Evolutionary conservation across 1,140 invertebrate species (phyloP), one percentile per base, ranked within the genome.

Genomic region (Temnothorax longispinosus): DNA sequence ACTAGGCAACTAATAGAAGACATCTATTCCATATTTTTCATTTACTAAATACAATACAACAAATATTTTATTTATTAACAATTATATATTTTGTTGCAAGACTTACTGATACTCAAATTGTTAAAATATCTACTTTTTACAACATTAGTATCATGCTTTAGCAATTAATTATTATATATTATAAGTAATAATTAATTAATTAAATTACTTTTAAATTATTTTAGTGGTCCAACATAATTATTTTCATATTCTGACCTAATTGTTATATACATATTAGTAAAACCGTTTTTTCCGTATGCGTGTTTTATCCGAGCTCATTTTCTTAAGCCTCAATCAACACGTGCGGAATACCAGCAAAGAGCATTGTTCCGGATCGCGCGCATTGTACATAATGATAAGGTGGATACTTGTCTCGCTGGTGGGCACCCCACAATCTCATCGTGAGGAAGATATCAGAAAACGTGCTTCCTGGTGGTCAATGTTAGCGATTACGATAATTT

Each of bases 401-500:
- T 10, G n/a, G 13, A 60, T 35, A 52, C 1, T 77, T 77, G 35
- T 65, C 15, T 41, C n/a, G 7, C 6, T 67, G n/a, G 38, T 67
- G 18, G n/a, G 1, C 64, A 3, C n/a, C 27, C 1, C 44, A 13
- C 7, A 65, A 65, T 67, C n/a, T 41, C 27, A 54, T 74, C 32
- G 7, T 41, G n/a, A 35, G 10, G 3, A 62, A 32, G 27, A 65
- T 78, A 35, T 71, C 47, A 0, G 32, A 78, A 78, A 47, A 27
- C 44, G 5, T 44, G 35, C 2, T 65, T 69, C 13, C 27, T 7
- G 21, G 15, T 56, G 0, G 4, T 44, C 3, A 82, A 56, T 80
- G 35, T 35, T 69, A 56, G 44, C 6, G 60, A 60, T 58, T 72
- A 60, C 5, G 10, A 44, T 60, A 82, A 82, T 74, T 58, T 10